phyloP scores from a whole-genome alignment of 1,140 invertebrate species.

The Wiebesia pumilae region DNA sequence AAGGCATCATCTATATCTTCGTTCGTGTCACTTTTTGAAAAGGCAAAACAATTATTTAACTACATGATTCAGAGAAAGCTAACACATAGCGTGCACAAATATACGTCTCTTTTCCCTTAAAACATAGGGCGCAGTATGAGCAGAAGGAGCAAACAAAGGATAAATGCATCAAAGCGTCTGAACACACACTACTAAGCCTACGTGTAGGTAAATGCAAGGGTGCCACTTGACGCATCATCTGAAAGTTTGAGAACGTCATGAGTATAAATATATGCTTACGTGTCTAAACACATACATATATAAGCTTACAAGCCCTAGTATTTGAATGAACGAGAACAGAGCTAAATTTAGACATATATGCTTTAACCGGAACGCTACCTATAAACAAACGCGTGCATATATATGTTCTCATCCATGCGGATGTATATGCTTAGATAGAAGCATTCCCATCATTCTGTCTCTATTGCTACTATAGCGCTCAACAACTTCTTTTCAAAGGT shows the following conservation, averaged over 20 bases:
- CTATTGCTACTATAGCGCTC: neutral
- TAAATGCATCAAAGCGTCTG: too few relatives aligned
- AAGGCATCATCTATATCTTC: too few relatives aligned
- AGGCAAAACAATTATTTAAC: too few relatives aligned
- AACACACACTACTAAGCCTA: neutral
- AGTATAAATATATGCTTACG: neutral
- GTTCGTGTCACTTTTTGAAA: too few relatives aligned
- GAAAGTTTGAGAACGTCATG: neutral
- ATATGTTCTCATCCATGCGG: neutral
- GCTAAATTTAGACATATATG: slow-evolving; percentile 35
- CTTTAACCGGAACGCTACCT: neutral
- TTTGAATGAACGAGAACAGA: neutral
- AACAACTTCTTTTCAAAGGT: neutral
- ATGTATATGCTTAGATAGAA: neutral
- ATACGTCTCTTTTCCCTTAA: too few relatives aligned
- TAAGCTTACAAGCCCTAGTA: neutral
- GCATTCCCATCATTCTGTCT: neutral
- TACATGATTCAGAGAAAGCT: too few relatives aligned
- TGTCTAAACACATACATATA: neutral
- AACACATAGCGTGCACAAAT: too few relatives aligned
- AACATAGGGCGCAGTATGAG: neutral
- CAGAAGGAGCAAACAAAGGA: neutral
- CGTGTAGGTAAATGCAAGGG: neutral
- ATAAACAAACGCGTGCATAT: neutral
- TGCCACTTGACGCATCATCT: neutral